A percentile compares a stretch with the other conserved stretches of the same genome.
Evolutionary conservation across 2,797 vertebrate species (phyloP).

Genomic region (Sebastes itinus): DNA sequence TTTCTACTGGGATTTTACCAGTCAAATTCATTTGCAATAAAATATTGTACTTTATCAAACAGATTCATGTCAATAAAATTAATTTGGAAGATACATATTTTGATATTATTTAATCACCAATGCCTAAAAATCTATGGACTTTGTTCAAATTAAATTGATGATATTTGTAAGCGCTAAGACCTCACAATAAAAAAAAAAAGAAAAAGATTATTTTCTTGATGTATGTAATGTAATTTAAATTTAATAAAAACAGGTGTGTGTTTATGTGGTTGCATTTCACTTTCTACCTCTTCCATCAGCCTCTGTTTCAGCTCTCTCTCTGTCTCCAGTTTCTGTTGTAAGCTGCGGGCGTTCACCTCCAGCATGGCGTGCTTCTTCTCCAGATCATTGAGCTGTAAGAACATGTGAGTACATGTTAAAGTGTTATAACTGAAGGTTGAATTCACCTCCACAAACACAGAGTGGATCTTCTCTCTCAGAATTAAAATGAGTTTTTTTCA

Average conservation of each 20-base stretch:
- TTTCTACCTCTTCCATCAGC: constrained; percentile 94
- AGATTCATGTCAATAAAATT: too few species aligned
- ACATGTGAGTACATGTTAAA: constrained; percentile 16
- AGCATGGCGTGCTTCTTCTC: constrained; percentile 99
- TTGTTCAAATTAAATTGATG: too few species aligned
- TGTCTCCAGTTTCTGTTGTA: constrained; percentile 97
- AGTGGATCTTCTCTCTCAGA: background rate
- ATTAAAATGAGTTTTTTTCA: background rate
- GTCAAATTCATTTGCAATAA: too few species aligned
- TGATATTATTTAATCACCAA: too few species aligned
- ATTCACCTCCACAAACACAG: constrained; percentile 2
- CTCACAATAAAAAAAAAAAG: rapidly evolving
- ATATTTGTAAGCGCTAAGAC: too few species aligned
- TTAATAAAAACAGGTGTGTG: background rate
- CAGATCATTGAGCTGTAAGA: constrained; percentile 91
- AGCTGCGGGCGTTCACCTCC: constrained; percentile 97
- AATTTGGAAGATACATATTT: too few species aligned
- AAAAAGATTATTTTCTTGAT: too few species aligned
- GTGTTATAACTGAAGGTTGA: background rate
- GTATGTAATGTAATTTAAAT: background rate
- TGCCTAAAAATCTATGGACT: too few species aligned
- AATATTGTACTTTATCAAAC: too few species aligned
- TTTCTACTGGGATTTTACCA: too few species aligned
- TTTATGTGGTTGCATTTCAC: background rate
- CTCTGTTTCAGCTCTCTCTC: constrained; percentile 97